Base-by-base conservation (phyloP, 2,888 invertebrate species). In the Orthosia gracilis region DNA sequence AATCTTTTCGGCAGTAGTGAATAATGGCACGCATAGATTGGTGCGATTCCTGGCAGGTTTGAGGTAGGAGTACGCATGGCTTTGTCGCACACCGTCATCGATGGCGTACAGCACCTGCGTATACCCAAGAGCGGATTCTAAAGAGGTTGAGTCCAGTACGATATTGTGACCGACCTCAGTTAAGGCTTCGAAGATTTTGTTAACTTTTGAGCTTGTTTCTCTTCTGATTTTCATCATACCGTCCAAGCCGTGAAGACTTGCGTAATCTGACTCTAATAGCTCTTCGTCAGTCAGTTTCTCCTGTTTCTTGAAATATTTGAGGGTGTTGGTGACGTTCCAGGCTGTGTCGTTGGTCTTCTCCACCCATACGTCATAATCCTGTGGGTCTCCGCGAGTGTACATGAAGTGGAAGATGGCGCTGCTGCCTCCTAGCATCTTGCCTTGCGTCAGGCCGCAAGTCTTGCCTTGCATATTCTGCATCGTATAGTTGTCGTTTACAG, bases 381-480 rank as follows among this genome's bases (percentile, higher is more conserved):
- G 62, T 11, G 71, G 61, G n/a, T 78, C 82, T 0, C 90, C 89
- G 50, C 89, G 85, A 1, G 87, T 80, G 59, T 89, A 84, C 7
- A 89, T 75, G 69, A 87, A 52, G 45, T 89, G 89, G 50, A 89
- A 80, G 0, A 91, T 40, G 9, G 86, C 76, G 21, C 90, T 91
- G 50, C 85, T 74, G 1, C 93, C 94, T 2, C 94, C 94, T 0
- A 93, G 69, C 85, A 92, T 87, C 57, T 89, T 90, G 3, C 92
- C 94, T 2, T 79, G 65, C 0, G 91, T 89, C 4, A 91, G 40
- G 3, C 78, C 78, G 0, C 77, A 59, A 2, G 50, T 58, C 0
- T 75, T 26, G 3, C 65, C 66, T 21, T 76, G 54, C 13, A 82
- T 67, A 64, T 85, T 85, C 58, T 89, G 88, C 26, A 78, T 65